Base-by-base conservation (phyloP, 2,888 invertebrate genomes). In the Chymomyza procnemis region DNA sequence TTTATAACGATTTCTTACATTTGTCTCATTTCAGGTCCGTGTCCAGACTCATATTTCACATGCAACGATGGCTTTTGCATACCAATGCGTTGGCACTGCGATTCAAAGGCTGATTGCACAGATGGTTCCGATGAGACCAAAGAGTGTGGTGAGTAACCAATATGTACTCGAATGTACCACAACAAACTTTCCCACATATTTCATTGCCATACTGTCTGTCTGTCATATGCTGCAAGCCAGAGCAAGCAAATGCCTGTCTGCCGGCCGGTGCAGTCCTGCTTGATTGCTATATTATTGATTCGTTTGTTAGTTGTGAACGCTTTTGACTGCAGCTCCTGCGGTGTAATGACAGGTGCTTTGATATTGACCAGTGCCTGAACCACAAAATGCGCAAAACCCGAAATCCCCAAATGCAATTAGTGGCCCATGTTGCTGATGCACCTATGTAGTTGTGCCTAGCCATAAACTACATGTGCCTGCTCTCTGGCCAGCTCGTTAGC, bases 41-140 rank as follows among this genome's bases (percentile, higher is more conserved):
- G 90, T 67, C 84, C 87, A 61, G 79, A 85, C 64, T 81, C 89
- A 63, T 87, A 89, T 79, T 90, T 89, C 69, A 89, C 88, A 75
- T 90, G 90, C 80, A 85, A 82, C 67, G 91, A 92, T 77, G 92
- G 93, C 63, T 91, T 91, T 76, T 94, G 94, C 88, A 93, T 94
- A 83, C 93, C 93, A 61, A 89, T 91, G 78, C 90, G 92, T 67
- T 93, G 93, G 92, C 92, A 92, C 80, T 94, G 94, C 87, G 93
- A 94, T 89, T 91, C 92, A 47, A 91, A 92, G 67, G 88, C 89
- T 34, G 94, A 94, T 85, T 94, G 94, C 85, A 90, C 90, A 65
- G 93, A 94, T 89, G 92, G 92, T 66, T 93, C 93, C 66, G 94
- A 94, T 88, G 94, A 94, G 89, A 91, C 92, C 66, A 88, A 88